Evolutionary conservation across 2,113 vertebrate species (phyloP).

Genomic region (Gadus macrocephalus): DNA sequence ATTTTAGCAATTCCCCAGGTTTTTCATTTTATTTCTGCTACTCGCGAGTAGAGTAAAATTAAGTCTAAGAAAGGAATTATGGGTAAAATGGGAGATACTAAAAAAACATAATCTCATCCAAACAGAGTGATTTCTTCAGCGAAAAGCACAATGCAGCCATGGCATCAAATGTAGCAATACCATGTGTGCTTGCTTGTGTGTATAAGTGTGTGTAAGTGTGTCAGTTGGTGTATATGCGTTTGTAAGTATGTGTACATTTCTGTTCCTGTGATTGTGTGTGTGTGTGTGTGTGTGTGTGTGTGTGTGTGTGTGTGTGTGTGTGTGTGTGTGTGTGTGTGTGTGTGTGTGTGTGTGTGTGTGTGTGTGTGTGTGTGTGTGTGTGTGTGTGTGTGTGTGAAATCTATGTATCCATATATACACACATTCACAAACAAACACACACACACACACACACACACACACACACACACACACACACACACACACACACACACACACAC

Average conservation of each 20-base stretch:
- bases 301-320: not conserved
- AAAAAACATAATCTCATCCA: constrained; percentile 3
- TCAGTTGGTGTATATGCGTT: constrained; percentile 1
- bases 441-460: too few relatives aligned
- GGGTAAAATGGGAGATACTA: constrained; percentile 2
- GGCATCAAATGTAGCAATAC: not conserved
- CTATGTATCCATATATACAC: not conserved
- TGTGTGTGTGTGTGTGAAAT: not conserved
- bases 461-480: not conserved
- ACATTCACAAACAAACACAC: not conserved
- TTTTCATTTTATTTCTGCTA: not conserved
- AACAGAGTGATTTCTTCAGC: not conserved
- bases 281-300: not conserved
- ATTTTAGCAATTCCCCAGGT: not conserved
- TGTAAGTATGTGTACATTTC: not conserved
- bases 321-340: constrained; percentile 7
- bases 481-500: not conserved
- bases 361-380: not conserved
- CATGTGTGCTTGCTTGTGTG: not conserved
- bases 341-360: not conserved
- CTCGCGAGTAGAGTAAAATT: not conserved
- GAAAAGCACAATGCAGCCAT: not conserved
- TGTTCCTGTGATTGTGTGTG: not conserved
- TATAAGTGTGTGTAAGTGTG: not conserved
- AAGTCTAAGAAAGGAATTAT: constrained; percentile 2